Evolutionary conservation across 2,797 vertebrate species (phyloP).

Genomic region (Clarias fuscus): DNA sequence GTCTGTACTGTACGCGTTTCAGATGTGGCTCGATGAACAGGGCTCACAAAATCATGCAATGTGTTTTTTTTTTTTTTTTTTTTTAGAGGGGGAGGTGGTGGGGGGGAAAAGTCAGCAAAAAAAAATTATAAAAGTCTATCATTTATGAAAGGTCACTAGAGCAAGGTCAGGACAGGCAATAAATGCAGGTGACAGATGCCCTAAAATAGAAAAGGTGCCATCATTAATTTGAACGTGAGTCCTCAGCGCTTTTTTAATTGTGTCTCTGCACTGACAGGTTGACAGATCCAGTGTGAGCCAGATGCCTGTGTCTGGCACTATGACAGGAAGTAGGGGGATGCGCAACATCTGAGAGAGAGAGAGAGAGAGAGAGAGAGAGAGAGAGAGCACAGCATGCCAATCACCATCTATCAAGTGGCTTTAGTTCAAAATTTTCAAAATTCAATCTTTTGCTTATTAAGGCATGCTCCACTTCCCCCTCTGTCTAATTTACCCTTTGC

Average conservation of each 20-base stretch:
- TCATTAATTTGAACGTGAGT: conserved; percentile 57
- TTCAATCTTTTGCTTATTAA: conserved; percentile 42
- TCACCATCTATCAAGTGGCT: conserved; percentile 26
- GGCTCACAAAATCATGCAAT: neutral
- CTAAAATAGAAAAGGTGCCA: conserved; percentile 50
- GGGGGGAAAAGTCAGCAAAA: neutral
- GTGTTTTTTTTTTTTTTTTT: neutral
- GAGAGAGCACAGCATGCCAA: conserved; percentile 26
- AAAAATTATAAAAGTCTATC: conserved; percentile 18
- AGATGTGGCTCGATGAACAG: conserved; percentile 28
- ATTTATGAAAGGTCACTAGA: conserved; percentile 42
- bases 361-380: neutral
- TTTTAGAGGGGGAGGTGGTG: neutral
- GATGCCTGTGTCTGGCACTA: conserved; percentile 43
- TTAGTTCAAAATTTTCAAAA: conserved; percentile 42
- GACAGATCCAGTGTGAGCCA: conserved; percentile 53
- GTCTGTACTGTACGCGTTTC: conserved; percentile 13
- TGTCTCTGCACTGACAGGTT: conserved; percentile 51
- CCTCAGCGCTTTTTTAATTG: conserved; percentile 55
- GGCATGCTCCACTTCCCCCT: conserved; percentile 15
- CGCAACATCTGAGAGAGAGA: conserved; percentile 29
- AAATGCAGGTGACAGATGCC: conserved; percentile 48
- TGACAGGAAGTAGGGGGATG: conserved; percentile 44
- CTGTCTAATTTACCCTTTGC: conserved; percentile 51
- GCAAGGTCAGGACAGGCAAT: conserved; percentile 53